Evolutionary conservation across 2,888 invertebrate genomes (phyloP).

Genomic region (Eupithecia centaureata): DNA sequence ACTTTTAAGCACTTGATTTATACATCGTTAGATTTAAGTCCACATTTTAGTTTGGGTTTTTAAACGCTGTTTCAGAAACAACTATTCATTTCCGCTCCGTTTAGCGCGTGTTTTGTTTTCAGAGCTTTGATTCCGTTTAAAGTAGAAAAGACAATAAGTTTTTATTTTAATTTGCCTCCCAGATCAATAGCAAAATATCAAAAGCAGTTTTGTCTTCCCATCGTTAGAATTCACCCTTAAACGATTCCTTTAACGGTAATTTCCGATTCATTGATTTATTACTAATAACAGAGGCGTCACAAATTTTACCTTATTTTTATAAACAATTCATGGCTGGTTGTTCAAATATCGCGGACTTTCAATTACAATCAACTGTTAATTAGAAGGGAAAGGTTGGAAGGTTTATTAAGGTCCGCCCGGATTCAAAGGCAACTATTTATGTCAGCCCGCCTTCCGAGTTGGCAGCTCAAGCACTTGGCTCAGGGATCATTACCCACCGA

Average conservation of each 20-base stretch:
- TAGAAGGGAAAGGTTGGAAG: conserved; percentile 55
- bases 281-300: conserved; percentile 18
- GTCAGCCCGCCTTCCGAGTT: conserved; percentile 38
- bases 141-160: not conserved
- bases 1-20: conserved; percentile 34
- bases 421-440: conserved; percentile 59
- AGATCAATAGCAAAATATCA: conserved; percentile 1
- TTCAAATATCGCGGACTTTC: conserved; percentile 67
- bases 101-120: not conserved
- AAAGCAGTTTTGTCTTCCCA: not conserved
- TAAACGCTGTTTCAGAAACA: conserved; percentile 19
- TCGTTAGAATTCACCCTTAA: not conserved
- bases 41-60: conserved; percentile 26
- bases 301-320: conserved; percentile 38
- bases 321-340: conserved; percentile 58
- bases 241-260: not conserved
- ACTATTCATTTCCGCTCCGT: conserved; percentile 13
- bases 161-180: not conserved
- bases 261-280: not conserved
- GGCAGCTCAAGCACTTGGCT: not conserved
- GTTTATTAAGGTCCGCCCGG: conserved; percentile 56
- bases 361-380: conserved; percentile 68
- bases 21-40: conserved; percentile 25
- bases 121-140: not conserved
- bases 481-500: not conserved